Percentiles rank a stretch among this genome's conserved stretches.
phyloP scores from a whole-genome alignment of 2,888 invertebrate genomes.

The Disparrhopalites patrizii region DNA sequence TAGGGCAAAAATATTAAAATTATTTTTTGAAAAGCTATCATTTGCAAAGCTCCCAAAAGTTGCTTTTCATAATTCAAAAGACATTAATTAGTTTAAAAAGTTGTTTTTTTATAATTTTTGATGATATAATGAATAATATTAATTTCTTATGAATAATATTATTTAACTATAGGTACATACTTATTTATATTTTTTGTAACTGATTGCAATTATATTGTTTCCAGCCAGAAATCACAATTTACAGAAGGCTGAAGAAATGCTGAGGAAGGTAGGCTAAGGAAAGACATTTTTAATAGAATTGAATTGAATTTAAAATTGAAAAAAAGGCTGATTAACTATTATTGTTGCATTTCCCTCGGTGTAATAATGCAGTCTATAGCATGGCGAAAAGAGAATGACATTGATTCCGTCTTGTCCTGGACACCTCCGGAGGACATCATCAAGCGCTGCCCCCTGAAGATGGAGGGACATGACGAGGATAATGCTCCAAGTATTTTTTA shows the following conservation, averaged over 20 bases:
- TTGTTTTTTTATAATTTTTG: not conserved
- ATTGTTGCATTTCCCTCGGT: no score
- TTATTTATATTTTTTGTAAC: not conserved
- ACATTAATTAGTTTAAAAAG: not conserved
- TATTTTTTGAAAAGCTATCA: no score
- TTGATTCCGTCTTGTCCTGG: not conserved
- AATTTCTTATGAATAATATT: not conserved
- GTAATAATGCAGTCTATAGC: not conserved
- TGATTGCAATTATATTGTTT: not conserved
- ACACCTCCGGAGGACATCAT: not conserved
- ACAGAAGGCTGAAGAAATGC: conserved; percentile 1
- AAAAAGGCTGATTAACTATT: no score
- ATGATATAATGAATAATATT: not conserved
- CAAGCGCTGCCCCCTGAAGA: no score
- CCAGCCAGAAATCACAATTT: conserved; percentile 1
- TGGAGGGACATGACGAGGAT: not conserved
- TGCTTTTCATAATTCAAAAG: not conserved
- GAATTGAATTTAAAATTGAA: no score
- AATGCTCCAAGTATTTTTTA: conserved; percentile 8
- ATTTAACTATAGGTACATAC: not conserved
- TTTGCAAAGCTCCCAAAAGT: not conserved
- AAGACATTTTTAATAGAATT: no score
- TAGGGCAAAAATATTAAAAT: no score
- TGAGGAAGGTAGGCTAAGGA: conserved; percentile 1
- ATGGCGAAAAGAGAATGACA: conserved; percentile 3